Percentiles rank a stretch among this genome's conserved stretches.
These are phyloP conservation scores for Hoplodrina blanda DNA, from an alignment of 2,888 invertebrate species.

Conservation along the genomic window DNA sequence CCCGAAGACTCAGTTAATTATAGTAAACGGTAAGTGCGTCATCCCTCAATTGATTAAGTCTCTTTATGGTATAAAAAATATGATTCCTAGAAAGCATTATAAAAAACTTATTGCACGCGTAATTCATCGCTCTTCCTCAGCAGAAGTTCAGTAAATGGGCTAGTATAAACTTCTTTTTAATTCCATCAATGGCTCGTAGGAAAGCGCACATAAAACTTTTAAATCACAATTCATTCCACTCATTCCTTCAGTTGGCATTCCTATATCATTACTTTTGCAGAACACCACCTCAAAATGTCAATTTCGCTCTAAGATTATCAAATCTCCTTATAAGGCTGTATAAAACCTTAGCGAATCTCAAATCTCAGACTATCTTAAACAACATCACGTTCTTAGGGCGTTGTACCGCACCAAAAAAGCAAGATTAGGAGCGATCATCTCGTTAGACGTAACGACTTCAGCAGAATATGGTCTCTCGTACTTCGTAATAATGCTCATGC, in stretches of 20 bases:
- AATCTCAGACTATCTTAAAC: slow-evolving; percentile 37
- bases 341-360: slow-evolving; percentile 31
- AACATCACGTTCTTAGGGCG: slow-evolving; percentile 43
- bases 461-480: slow-evolving; percentile 42
- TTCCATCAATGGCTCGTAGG: not conserved
- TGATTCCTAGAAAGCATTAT: slow-evolving; percentile 1
- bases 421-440: slow-evolving; percentile 48
- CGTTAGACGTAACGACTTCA: slow-evolving; percentile 17
- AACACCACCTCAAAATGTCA: slow-evolving; percentile 3
- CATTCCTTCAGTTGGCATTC: not conserved
- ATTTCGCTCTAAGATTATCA: slow-evolving; percentile 33
- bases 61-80: not conserved
- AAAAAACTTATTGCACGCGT: not conserved
- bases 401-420: slow-evolving; percentile 59
- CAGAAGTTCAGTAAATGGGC: slow-evolving; percentile 15
- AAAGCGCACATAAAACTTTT: not conserved
- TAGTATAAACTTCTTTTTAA: slow-evolving; percentile 8
- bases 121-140: not conserved
- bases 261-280: not conserved
- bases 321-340: slow-evolving; percentile 33
- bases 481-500: slow-evolving; percentile 47
- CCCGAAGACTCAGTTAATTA: no score
- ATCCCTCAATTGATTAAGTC: no score
- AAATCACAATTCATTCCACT: slow-evolving; percentile 2
- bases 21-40: not conserved